Conservation (phyloP, 2,113 vertebrate species). For the Bujurquina vittata region DNA sequence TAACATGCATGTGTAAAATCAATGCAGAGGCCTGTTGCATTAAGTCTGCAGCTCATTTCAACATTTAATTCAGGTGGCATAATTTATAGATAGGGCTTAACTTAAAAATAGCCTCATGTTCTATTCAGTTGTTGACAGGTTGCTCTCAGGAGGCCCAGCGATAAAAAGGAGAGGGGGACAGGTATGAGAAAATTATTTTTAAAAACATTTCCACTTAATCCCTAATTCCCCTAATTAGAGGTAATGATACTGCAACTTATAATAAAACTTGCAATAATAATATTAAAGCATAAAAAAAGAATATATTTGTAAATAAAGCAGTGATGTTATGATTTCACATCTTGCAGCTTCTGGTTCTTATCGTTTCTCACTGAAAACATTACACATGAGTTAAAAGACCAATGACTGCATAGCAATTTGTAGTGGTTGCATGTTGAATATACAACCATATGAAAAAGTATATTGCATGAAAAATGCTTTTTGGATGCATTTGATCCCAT, state of each 20-base stretch:
- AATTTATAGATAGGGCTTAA: background rate
- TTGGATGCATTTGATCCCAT: too few species aligned
- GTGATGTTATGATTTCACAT: background rate
- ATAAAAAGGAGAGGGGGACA: background rate
- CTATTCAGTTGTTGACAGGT: background rate
- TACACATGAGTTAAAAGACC: rapidly evolving
- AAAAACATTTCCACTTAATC: background rate
- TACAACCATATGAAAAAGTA: background rate
- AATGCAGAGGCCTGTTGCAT: background rate
- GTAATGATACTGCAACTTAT: background rate
- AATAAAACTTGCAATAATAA: background rate
- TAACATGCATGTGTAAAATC: background rate
- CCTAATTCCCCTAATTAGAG: background rate
- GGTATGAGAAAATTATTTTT: background rate
- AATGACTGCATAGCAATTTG: background rate
- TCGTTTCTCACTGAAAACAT: background rate
- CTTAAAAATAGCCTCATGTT: conserved; percentile 5
- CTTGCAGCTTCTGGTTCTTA: background rate
- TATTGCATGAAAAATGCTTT: background rate
- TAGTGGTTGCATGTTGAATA: background rate
- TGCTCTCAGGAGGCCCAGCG: background rate
- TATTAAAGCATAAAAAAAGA: background rate
- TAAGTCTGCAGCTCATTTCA: background rate
- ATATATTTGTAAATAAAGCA: background rate
- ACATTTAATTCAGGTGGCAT: background rate